These are phyloP conservation scores for Phytoseiulus persimilis DNA, from an alignment of 2,888 invertebrate genomes.

Conservation along the genomic window DNA sequence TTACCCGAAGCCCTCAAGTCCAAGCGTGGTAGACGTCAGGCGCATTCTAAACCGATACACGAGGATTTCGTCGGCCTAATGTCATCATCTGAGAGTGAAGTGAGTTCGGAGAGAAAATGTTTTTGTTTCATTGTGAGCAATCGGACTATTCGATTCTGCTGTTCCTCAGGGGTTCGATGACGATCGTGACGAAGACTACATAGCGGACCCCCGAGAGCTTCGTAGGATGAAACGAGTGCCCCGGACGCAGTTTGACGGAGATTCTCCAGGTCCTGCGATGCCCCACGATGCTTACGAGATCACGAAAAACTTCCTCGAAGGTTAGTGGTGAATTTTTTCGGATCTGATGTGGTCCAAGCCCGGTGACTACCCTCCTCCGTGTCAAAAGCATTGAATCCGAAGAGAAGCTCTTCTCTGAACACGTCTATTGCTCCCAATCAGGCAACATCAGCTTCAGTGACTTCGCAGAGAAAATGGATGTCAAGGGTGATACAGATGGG, in stretches of 20 bases:
- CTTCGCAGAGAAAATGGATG: slow-evolving; percentile 28
- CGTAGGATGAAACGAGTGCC: neutral
- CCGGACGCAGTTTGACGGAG: neutral
- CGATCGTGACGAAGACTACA: neutral
- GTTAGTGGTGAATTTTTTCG: too few species aligned
- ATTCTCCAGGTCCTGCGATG: neutral
- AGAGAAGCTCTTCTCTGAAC: too few species aligned
- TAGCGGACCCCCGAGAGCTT: neutral
- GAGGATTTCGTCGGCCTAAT: slow-evolving; percentile 14
- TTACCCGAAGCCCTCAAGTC: neutral
- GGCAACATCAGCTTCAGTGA: slow-evolving; percentile 31
- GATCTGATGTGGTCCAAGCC: too few species aligned
- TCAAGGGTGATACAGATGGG: slow-evolving; percentile 6
- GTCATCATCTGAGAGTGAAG: slow-evolving; percentile 30
- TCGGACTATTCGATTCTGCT: too few species aligned
- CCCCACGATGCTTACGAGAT: slow-evolving; percentile 31
- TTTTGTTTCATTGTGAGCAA: too few species aligned
- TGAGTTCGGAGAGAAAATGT: neutral
- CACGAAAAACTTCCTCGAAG: slow-evolving; percentile 27
- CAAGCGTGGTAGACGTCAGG: neutral
- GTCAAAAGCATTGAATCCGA: too few species aligned
- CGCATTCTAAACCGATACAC: neutral
- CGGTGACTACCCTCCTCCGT: too few species aligned
- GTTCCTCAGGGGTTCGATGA: neutral
- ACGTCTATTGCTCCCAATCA: neutral